Evolutionary conservation across 1,140 invertebrate species (phyloP).

Genomic region (Drosophila melanogaster): Release_6_plus_ISO1_MT NT_033777.3:31423501-31424000

Average conservation of each 20-base stretch:
- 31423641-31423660: constrained; percentile 18
- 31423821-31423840: constrained; percentile 54
- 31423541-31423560: neutral
- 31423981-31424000: constrained; percentile 76
- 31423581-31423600: neutral
- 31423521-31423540: neutral
- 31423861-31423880: constrained; percentile 40
- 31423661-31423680: constrained; percentile 27
- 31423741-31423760: constrained; percentile 38
- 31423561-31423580: neutral
- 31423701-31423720: constrained; percentile 42
- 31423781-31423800: neutral
- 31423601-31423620: neutral
- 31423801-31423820: constrained; percentile 15
- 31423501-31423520: neutral
- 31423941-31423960: constrained; percentile 69
- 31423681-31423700: constrained; percentile 3
- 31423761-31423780: constrained; percentile 11
- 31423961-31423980: constrained; percentile 73
- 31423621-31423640: constrained; percentile 1
- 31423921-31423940: constrained; percentile 28
- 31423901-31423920: constrained; percentile 33
- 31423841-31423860: constrained; percentile 46
- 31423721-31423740: constrained; percentile 66
- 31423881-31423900: neutral